Percentiles rank a stretch among this genome's conserved stretches.
These are phyloP conservation scores for Irena cyanogastra DNA, from an alignment of 2,113 vertebrate species.

Conservation along the genomic window DNA sequence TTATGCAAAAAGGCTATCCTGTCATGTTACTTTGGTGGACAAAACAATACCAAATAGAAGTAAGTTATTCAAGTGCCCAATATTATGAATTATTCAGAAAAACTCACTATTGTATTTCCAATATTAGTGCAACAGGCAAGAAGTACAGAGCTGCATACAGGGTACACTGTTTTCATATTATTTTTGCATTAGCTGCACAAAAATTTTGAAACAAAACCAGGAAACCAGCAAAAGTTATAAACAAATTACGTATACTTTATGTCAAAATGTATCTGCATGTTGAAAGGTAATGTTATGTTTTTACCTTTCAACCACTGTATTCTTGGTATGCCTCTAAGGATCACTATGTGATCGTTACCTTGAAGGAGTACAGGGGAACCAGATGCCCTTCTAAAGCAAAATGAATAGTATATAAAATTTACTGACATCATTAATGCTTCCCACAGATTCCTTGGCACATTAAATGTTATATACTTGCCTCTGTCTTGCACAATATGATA, in stretches of 20 bases:
- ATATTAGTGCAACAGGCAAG: neutral
- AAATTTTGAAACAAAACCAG: neutral
- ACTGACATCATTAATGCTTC: neutral
- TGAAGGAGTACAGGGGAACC: neutral
- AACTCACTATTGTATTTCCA: neutral
- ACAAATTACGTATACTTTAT: neutral
- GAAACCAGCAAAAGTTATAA: neutral
- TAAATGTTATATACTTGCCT: neutral
- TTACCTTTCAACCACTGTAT: neutral
- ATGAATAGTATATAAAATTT: neutral
- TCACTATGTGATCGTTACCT: neutral
- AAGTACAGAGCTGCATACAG: neutral
- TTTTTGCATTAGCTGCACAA: neutral
- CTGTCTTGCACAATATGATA: neutral
- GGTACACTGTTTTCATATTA: neutral
- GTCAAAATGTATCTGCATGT: neutral
- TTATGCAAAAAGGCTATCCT: constrained; percentile 55
- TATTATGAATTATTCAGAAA: constrained; percentile 33
- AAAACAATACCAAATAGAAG: constrained; percentile 64
- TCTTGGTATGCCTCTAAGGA: neutral
- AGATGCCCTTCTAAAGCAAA: neutral
- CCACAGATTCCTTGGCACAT: neutral
- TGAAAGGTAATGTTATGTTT: neutral
- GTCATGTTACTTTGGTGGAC: constrained; percentile 60
- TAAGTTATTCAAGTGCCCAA: constrained; percentile 32